These are phyloP conservation scores for Arizona elegans DNA, from an alignment of 2,113 vertebrate species.

Conservation along the genomic window DNA sequence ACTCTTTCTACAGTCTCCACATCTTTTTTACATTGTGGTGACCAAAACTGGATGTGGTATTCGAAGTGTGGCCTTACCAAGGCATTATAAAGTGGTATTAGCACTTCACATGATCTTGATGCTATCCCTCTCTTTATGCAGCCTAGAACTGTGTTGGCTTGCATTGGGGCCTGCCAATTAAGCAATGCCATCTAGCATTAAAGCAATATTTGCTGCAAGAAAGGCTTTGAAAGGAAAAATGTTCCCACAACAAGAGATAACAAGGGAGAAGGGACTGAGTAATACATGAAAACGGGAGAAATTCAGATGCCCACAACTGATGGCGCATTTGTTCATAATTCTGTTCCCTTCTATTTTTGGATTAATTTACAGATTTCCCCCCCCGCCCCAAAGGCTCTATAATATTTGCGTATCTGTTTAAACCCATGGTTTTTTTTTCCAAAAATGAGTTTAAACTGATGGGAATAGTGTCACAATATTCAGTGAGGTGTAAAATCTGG, in stretches of 20 bases:
- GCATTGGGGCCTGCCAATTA: neutral
- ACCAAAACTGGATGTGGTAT: too few relatives aligned
- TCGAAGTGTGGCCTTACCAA: too few relatives aligned
- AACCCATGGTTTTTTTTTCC: neutral
- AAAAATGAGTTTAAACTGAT: neutral
- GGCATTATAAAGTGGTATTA: too few relatives aligned
- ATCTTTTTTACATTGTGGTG: too few relatives aligned
- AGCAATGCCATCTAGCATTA: neutral
- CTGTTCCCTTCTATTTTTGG: neutral
- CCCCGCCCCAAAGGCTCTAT: neutral
- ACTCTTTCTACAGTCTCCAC: too few relatives aligned
- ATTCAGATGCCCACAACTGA: neutral
- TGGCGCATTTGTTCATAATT: neutral
- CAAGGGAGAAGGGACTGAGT: neutral
- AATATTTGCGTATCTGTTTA: neutral
- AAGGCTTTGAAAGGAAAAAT: neutral
- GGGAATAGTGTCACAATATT: neutral
- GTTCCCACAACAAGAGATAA: neutral
- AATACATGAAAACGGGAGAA: neutral
- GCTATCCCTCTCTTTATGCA: too few relatives aligned
- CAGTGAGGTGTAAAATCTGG: neutral
- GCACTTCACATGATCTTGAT: too few relatives aligned
- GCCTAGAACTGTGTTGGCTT: neutral
- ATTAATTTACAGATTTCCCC: neutral
- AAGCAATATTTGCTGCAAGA: neutral